A percentile compares a stretch with the other conserved stretches of the same genome.
These are phyloP conservation scores for Muntiacus muntjak DNA, from an alignment of 2,113 vertebrate species.

Conservation along the genomic window DNA sequence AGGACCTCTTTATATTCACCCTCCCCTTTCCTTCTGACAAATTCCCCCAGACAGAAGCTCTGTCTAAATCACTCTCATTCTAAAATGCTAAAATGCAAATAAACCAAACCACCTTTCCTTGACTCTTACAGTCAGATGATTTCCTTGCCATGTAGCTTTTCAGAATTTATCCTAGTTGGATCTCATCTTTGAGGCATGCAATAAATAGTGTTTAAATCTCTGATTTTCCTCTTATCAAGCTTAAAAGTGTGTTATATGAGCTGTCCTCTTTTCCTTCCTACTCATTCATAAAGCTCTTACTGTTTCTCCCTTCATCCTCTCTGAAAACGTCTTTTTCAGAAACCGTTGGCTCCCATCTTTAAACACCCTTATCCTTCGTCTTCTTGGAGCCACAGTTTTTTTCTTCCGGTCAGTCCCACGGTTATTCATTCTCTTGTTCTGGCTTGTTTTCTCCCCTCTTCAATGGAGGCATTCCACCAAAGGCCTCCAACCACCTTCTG, in stretches of 20 bases:
- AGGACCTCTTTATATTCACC: background rate
- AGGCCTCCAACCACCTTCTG: background rate
- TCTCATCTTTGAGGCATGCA: background rate
- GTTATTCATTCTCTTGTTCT: background rate
- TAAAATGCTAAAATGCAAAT: background rate
- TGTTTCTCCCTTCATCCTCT: background rate
- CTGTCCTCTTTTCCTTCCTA: background rate
- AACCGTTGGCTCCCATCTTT: background rate
- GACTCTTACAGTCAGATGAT: background rate
- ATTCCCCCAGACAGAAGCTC: background rate
- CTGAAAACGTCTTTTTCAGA: background rate
- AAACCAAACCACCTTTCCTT: background rate
- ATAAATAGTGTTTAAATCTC: background rate
- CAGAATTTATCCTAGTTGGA: too few relatives aligned
- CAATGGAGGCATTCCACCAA: background rate
- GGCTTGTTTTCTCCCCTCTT: background rate
- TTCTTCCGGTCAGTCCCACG: background rate
- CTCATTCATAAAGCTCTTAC: background rate
- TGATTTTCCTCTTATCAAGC: background rate
- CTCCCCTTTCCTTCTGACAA: background rate
- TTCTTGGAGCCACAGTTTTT: background rate
- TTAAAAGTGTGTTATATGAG: background rate
- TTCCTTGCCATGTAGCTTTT: background rate
- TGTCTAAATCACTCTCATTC: background rate
- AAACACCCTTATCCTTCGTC: background rate